phyloP scores from a whole-genome alignment of 2,797 vertebrate species.

The Forpus xanthops region DNA sequence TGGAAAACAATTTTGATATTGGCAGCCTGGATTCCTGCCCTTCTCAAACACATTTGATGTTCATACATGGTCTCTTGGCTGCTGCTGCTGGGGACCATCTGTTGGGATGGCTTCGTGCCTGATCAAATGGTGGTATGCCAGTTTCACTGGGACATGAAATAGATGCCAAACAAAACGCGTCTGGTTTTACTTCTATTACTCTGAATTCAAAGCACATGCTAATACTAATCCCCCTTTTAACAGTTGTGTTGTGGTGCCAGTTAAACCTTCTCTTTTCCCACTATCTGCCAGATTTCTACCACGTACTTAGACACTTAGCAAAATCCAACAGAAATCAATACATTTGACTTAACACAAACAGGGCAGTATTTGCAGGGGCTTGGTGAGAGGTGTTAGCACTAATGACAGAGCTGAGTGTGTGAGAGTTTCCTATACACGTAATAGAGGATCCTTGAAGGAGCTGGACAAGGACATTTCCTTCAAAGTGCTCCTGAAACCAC shows the following conservation, averaged over 20 bases:
- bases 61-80: slow-evolving; percentile 82
- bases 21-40: slow-evolving; percentile 70
- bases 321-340: background rate
- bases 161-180: slow-evolving; percentile 65
- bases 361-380: background rate
- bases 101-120: slow-evolving; percentile 76
- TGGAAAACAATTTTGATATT: slow-evolving; percentile 78
- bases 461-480: background rate
- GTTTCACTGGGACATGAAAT: slow-evolving; percentile 69
- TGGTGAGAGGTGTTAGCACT: background rate
- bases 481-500: background rate
- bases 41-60: slow-evolving; percentile 77
- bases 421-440: background rate
- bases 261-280: slow-evolving; percentile 37
- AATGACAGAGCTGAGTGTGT: background rate
- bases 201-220: slow-evolving; percentile 64
- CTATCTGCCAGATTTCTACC: slow-evolving; percentile 22
- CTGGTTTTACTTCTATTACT: slow-evolving; percentile 58
- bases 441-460: background rate
- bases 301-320: accelerated
- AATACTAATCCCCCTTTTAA: slow-evolving; percentile 62
- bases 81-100: slow-evolving; percentile 77
- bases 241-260: slow-evolving; percentile 42
- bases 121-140: slow-evolving; percentile 67
- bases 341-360: background rate